Conservation (phyloP, 2,113 vertebrate genomes). For the Ammospiza nelsoni region DNA sequence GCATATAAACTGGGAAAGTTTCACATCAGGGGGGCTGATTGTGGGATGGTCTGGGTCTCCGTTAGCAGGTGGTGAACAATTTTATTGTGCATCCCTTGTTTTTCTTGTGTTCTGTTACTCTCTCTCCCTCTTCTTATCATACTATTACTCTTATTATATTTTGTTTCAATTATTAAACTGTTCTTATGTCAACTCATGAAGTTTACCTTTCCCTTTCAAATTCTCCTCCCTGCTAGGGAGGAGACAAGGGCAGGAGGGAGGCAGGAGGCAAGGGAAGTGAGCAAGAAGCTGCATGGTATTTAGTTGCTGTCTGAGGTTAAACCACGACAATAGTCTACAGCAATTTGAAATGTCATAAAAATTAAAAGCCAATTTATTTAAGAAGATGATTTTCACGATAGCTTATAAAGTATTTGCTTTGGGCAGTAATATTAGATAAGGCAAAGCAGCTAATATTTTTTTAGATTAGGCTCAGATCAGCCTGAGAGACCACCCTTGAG, state of each 20-base stretch:
- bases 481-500: background rate
- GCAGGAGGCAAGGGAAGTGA: background rate
- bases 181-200: background rate
- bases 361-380: background rate
- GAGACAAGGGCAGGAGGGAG: background rate
- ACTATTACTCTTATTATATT: background rate
- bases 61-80: background rate
- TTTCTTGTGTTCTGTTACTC: background rate
- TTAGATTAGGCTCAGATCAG: background rate
- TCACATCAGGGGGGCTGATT: accelerated
- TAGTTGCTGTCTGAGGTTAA: background rate
- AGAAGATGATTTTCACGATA: background rate
- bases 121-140: background rate
- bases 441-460: background rate
- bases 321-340: background rate
- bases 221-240: too few species aligned
- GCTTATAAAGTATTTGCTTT: background rate
- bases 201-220: background rate
- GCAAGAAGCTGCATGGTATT: background rate
- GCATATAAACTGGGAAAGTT: too few species aligned
- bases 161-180: background rate
- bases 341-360: background rate
- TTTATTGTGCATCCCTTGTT: background rate
- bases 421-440: background rate
- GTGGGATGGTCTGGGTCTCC: background rate